Evolutionary conservation across 2,888 invertebrate genomes (phyloP).

Genomic region (Lasioglossum leucozonium): DNA sequence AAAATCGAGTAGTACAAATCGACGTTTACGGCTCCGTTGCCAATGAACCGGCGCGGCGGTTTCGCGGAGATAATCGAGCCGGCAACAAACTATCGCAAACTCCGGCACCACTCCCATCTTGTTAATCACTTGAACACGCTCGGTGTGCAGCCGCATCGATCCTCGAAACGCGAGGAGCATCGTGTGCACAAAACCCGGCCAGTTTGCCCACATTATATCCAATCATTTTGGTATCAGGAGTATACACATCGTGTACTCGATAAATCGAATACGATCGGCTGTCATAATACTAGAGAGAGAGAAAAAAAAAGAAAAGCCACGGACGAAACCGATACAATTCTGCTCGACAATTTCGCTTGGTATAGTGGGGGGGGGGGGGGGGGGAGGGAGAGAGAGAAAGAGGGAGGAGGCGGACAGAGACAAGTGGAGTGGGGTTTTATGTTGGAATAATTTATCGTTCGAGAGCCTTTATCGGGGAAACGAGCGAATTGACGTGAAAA

Average conservation of each 20-base stretch:
- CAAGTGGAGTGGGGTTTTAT: slow-evolving; percentile 56
- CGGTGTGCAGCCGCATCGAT: not conserved
- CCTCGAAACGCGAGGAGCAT: not conserved
- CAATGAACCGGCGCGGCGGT: not conserved
- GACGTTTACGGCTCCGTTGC: not conserved
- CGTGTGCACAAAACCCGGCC: not conserved
- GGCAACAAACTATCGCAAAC: not conserved
- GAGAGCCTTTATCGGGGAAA: slow-evolving; percentile 65
- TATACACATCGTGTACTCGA: not conserved
- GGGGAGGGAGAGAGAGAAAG: slow-evolving; percentile 21
- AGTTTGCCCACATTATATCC: slow-evolving; percentile 3
- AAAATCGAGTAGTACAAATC: not conserved
- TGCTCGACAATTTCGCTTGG: slow-evolving; percentile 38
- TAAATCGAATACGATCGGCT: not conserved
- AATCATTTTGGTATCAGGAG: not conserved
- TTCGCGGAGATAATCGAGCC: not conserved
- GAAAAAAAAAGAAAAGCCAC: slow-evolving; percentile 13
- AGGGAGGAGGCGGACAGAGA: not conserved
- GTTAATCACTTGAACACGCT: not conserved
- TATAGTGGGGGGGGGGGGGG: not conserved
- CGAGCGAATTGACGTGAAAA: slow-evolving; percentile 71
- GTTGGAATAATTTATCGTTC: slow-evolving; percentile 71
- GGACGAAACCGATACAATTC: slow-evolving; percentile 43
- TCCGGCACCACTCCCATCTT: not conserved
- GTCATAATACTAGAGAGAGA: slow-evolving; percentile 11